Evolutionary conservation across 2,888 invertebrate genomes (phyloP), one percentile per base, ranked within the genome.

Genomic region (Volucella zonaria): DNA sequence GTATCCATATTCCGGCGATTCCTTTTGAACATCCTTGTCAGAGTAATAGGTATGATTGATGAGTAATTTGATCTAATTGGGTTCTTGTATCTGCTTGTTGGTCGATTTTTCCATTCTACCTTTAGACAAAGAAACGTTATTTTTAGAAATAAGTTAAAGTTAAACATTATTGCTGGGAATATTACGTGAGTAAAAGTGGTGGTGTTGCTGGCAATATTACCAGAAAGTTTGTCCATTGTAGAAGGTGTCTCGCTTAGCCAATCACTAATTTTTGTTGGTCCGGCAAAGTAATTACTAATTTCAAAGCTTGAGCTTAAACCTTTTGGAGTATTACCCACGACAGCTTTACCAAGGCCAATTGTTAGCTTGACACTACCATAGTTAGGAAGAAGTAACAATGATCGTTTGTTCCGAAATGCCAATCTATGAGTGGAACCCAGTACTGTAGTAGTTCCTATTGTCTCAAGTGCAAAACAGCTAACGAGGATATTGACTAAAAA

Each of bases 281-380:
- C 76, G 1, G 68, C 51, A 58, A 47, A 81, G 18, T 75, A 75
- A 4, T 49, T 52, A 52, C 68, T 64, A 9, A 81, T 23, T 64
- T 81, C 81, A 56, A 56, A 81, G 9, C 56, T 59, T 1, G 52
- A 15, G 6, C 70, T 64, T 3, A 81, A n/a, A 1, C 81, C 81
- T 40, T 75, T 81, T 0, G 81, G 81, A 52, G 8, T 64, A n/a
- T 42, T 64, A 9, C 47, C 68, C 8, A 81, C 14, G 0, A 81
- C 11, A 1, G 58, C 51, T 59, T 76, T 56, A 12, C 23, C 10
- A 10, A 81, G 8, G 1, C 75, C 81, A 10, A 18, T 23, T 6
- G 81, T 70, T 8, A 81, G 4, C 18, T 81, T 81, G 3, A 76
- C 10, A 14, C 70, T 75, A 8, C 75, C 76, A 52, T 58, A 51